Evolutionary conservation across 2,797 vertebrate genomes (phyloP), one percentile per base, ranked within the genome.

Genomic region (Megalops cyprinoides): DNA sequence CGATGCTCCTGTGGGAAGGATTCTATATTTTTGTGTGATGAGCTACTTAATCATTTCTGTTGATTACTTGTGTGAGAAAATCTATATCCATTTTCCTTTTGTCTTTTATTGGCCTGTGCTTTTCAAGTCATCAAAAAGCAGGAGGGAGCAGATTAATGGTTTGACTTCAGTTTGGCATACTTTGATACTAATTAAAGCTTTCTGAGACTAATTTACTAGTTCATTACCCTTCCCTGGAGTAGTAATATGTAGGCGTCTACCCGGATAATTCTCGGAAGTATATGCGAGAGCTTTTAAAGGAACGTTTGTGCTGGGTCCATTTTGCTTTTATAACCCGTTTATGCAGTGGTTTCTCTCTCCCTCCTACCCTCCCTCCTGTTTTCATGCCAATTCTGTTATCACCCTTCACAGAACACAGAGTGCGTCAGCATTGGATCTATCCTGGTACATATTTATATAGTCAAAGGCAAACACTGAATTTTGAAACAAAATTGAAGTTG

Each of bases 71-170:
- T 82, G 89, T 91, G 92, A 90, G 71, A 93, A 95, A 96, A 93
- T 93, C 90, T 83, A 93, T 93, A 92, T 87, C 87, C 87, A 85
- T 88, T 94, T 95, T 94, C 91, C 90, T 92, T 95, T 94, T 93
- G 93, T 93, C 93, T 94, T 93, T 93, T 93, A 93, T 92, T 93
- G 91, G 87, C 91, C 83, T 74, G 81, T 77, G 74, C 80, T 84
- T 93, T 90, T 93, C 91, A 85, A 92, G 85, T 96, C 92, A 85
- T 89, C 93, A 94, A 80, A 93, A 93, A 88, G 7, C 12, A 82
- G 76, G 86, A 87, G 7, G 81, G 8, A 89, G 83, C 77, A 84
- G 80, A 91, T 91, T 92, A 88, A 87, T 92, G 84, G 65, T 78
- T 81, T 79, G 84, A 89, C 84, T 87, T 87, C 83, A 88, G 77